These are phyloP conservation scores for Luffia ferchaultella DNA, from an alignment of 2,888 invertebrate species.

Conservation along the genomic window DNA sequence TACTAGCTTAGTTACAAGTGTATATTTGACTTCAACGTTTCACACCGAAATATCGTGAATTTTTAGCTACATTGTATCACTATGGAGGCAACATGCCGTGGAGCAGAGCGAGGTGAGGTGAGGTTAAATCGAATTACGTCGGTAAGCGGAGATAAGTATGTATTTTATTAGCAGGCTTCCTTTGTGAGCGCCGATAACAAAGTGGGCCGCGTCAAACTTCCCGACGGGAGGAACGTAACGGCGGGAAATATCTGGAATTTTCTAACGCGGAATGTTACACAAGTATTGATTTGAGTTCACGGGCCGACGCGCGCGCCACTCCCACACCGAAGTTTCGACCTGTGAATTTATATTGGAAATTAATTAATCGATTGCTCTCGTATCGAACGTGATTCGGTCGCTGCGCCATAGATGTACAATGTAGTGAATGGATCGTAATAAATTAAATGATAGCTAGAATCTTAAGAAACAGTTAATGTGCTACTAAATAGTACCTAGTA, in stretches of 20 bases:
- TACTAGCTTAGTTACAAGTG: too few relatives aligned
- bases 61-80: background rate
- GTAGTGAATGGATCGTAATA: too few relatives aligned
- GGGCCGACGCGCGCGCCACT: background rate
- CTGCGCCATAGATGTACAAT: too few relatives aligned
- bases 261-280: conserved; percentile 7
- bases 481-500: too few relatives aligned
- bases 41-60: too few relatives aligned
- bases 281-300: conserved; percentile 7
- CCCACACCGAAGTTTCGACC: background rate
- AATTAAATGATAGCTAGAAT: too few relatives aligned
- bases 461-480: too few relatives aligned
- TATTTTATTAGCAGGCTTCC: conserved; percentile 12
- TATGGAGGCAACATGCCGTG: background rate
- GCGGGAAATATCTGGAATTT: conserved; percentile 6
- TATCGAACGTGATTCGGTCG: background rate
- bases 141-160: conserved; percentile 14
- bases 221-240: background rate
- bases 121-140: conserved; percentile 13
- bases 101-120: background rate
- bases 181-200: conserved; percentile 5
- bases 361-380: background rate
- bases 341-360: background rate
- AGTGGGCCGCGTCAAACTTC: background rate
- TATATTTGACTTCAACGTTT: too few relatives aligned